Percentiles rank a stretch among this genome's conserved stretches.
phyloP scores from a whole-genome alignment of 2,113 vertebrate genomes.

The Penelope pileata region DNA sequence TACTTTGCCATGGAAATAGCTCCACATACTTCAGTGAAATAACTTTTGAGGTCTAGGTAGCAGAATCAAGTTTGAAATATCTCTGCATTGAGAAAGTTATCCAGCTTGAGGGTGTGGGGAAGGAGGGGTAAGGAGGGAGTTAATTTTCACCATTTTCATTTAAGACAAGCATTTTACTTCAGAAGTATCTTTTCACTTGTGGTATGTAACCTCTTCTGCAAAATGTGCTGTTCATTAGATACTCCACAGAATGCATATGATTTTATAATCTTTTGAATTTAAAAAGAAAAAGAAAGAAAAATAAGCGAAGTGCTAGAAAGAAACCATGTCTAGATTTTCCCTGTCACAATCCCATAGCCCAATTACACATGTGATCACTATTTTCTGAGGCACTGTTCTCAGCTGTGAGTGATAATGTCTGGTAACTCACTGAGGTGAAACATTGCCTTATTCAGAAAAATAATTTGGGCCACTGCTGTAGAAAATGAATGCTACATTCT shows the following conservation, averaged over 20 bases:
- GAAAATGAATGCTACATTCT: conserved; percentile 66
- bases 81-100: neutral
- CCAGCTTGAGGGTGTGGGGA: accelerated
- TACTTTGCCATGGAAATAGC: neutral
- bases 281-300: neutral
- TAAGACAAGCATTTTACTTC: neutral
- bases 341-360: neutral
- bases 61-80: neutral
- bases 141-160: neutral
- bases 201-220: neutral
- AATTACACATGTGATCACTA: neutral
- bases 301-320: neutral
- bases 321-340: neutral
- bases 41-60: neutral
- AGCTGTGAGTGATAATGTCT: conserved; percentile 30
- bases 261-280: neutral
- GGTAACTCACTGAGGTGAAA: conserved; percentile 52
- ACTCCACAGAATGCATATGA: neutral
- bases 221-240: neutral
- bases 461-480: conserved; percentile 59
- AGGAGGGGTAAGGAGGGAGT: accelerated
- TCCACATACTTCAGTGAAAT: neutral
- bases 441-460: conserved; percentile 63
- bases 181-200: neutral
- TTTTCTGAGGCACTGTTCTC: conserved; percentile 22